Evolutionary conservation across 2,797 vertebrate species (phyloP), one percentile per base, ranked within the genome.

Genomic region (Catostomus latipinnis): DNA sequence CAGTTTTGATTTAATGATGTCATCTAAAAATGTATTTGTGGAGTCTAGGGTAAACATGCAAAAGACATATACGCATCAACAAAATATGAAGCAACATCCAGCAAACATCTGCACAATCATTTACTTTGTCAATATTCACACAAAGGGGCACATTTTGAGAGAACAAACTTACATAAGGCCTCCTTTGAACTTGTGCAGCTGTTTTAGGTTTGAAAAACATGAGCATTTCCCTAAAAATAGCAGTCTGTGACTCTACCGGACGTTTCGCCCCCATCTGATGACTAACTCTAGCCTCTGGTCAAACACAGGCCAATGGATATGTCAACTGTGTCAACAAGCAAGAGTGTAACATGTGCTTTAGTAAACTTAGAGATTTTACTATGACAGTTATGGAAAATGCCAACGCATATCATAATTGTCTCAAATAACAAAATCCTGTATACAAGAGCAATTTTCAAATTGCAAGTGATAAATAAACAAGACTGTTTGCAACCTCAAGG

Each of bases 381-480:
- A 16, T 43, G 54, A 61, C 18, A 1, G 10, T 49, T 50, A 56
- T 43, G 22, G 60, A 49, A 48, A 79, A 63, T 56, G 16, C 52
- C 8, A 58, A 56, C 34, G 60, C 69, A 71, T 57, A 72, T 14
- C 8, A 63, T 16, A 2, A 67, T n/a, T 14, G 16, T 67, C 7
- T 34, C 63, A 68, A 58, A 58, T 50, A 68, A 68, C 53, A 65
- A 60, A 56, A 34, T 46, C 50, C 12, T 45, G 48, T 53, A 22
- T 48, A 34, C 43, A 56, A 63, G 50, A 71, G 56, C 6, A 18
- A 1, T 60, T 54, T 46, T 78, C 1, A 22, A 62, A 62, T 16
- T 70, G 22, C 76, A 61, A 71, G 57, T 16, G 49, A 43, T 46
- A 71, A 63, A 71, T 65, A 78, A 78, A 71, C 76, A 34, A 71